A percentile compares a stretch with the other conserved stretches of the same genome.
phyloP scores from a whole-genome alignment of 2,888 invertebrate species.

The Calameuta filiformis region DNA sequence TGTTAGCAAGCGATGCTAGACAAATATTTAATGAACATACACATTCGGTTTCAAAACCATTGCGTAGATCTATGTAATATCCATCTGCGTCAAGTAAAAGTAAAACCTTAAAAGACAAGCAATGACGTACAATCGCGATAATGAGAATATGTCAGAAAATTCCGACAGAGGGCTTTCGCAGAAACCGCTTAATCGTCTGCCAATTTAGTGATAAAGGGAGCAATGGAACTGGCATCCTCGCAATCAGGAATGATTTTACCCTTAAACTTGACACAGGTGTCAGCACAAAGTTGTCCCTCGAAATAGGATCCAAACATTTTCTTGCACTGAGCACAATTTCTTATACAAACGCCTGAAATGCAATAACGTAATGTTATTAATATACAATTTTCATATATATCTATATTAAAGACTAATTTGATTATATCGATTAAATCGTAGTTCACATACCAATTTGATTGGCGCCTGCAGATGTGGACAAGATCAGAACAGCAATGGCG shows the following conservation, averaged over 20 bases:
- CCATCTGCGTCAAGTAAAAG: neutral
- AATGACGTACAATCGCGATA: neutral
- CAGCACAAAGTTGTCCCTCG: conserved; percentile 87
- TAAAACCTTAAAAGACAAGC: neutral
- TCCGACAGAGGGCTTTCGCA: neutral
- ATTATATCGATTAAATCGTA: conserved; percentile 23
- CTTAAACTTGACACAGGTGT: conserved; percentile 84
- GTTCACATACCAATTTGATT: conserved; percentile 36
- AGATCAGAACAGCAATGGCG: conserved; percentile 29
- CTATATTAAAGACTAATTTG: neutral
- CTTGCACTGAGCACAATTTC: conserved; percentile 91
- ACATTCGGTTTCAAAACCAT: neutral
- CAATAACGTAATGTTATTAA: conserved; percentile 1
- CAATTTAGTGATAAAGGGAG: conserved; percentile 78
- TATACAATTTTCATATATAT: conserved; percentile 3
- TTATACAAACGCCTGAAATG: conserved; percentile 75
- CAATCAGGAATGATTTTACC: conserved; percentile 89
- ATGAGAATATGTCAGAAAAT: neutral
- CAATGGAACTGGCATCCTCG: conserved; percentile 83
- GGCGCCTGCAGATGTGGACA: conserved; percentile 29
- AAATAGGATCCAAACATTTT: conserved; percentile 89
- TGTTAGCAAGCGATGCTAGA: neutral
- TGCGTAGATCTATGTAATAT: neutral
- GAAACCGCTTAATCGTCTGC: conserved; percentile 35
- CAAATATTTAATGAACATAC: neutral